These are phyloP conservation scores for Cotesia typhae DNA, from an alignment of 1,140 invertebrate genomes.

Conservation along the genomic window DNA sequence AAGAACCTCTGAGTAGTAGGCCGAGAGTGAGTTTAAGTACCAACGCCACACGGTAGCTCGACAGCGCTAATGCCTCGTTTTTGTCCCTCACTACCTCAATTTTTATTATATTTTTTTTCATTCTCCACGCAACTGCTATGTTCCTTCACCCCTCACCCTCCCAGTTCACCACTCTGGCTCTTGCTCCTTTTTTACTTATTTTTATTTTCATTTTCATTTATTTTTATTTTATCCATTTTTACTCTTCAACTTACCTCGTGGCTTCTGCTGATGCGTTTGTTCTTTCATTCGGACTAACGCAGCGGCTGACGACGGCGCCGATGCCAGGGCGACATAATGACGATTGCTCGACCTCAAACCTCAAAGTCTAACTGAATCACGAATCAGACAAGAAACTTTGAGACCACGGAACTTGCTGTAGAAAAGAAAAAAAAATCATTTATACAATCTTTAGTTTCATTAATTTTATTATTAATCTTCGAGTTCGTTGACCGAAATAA, in stretches of 20 bases:
- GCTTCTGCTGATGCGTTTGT: conserved; percentile 40
- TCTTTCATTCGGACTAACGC: conserved; percentile 40
- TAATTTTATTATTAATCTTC: conserved; percentile 5
- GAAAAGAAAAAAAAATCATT: conserved; percentile 6
- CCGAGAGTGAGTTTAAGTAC: conserved; percentile 4
- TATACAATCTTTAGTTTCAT: conserved; percentile 19
- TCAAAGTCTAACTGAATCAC: conserved; percentile 60
- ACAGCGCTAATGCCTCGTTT: conserved; percentile 61
- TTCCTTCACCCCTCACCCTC: conserved; percentile 20
- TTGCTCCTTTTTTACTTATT: background rate
- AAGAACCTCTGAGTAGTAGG: conserved; percentile 25
- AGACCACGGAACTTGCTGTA: conserved; percentile 28
- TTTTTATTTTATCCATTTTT: background rate
- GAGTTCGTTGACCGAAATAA: too few species aligned
- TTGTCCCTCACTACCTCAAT: conserved; percentile 44
- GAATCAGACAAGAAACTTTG: conserved; percentile 37
- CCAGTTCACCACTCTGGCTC: conserved; percentile 17
- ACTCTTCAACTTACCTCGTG: conserved; percentile 21
- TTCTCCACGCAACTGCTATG: conserved; percentile 3
- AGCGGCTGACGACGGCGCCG: conserved; percentile 18
- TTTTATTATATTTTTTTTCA: conserved; percentile 9
- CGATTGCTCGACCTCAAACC: conserved; percentile 51
- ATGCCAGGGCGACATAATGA: conserved; percentile 51
- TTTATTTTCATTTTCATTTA: background rate
- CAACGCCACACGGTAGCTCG: conserved; percentile 54